Base-by-base conservation (phyloP, 2,888 invertebrate species). In the Gymnosoma rotundatum region DNA sequence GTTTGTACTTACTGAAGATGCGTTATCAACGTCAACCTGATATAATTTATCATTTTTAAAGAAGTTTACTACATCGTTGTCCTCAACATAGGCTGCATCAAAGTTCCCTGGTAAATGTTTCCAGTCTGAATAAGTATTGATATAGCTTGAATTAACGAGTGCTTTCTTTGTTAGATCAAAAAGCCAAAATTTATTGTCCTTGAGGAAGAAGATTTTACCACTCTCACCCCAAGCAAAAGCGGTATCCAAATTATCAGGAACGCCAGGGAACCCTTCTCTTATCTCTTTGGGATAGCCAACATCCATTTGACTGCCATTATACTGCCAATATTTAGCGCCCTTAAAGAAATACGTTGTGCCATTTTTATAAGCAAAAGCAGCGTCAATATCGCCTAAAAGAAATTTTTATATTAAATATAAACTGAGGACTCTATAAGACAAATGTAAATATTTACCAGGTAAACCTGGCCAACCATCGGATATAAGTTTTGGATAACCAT, bases 341-440 rank as follows among this genome's bases (percentile, higher is more conserved):
- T 98, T 98, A 94, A 99, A 99, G 94, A 99, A 98, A 93, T 98
- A 99, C 0, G 98, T 98, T 93, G 98, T 98, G 87, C 98, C 98
- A 91, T 98, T 98, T 92, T 97, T 97, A 93, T 98, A 98, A 0
- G 97, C 97, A 90, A 99, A 97, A 7, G 98, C 98, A 3, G 98
- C 98, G 91, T 99, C 97, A 64, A 99, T 95, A 91, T 97, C 95
- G 81, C 89, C 90, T 90, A 56, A 56, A 42, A 38, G 8, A 48
- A 54, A 63, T 12, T 9, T 25, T 61, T 10, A 78, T 58, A 64
- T 50, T 18, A 12, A 20, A n/a, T 25, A n/a, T 21, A 38, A 16
- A 12, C 0, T 5, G 12, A 20, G 7, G 42, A 38, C 0, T 12
- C 1, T 14, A 14, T 10, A 78, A 18, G 7, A 25, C 1, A 54